Base-by-base conservation (phyloP, 2,113 vertebrate species). In the Oreochromis spilurus region DNA sequence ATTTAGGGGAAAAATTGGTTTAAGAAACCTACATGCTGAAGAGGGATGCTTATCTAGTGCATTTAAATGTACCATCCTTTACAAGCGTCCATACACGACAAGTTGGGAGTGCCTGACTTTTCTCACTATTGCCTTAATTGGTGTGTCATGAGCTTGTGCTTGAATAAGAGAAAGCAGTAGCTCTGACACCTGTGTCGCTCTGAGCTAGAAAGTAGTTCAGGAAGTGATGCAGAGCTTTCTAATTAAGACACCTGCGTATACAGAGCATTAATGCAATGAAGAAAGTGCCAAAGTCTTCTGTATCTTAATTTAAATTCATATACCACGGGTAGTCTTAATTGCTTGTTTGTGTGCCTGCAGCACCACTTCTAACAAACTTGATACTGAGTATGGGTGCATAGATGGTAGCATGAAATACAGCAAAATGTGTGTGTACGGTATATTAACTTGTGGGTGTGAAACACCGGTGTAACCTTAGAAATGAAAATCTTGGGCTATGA, bases 1-100 rank as follows among this genome's bases (percentile, higher is more conserved):
- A 29, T 75, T 31, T 19, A 0, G 4, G 16, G 13, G 5, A 0
- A 19, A 43, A 5, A 48, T 3, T 1, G 1, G 2, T 54, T 75
- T 48, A 45, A 17, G 67, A 72, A 72, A 72, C 8, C 8, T 1
- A 70, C 34, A 40, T 43, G 36, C n/a, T 43, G 7, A 24, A 67
- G n/a, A 67, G 7, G 36, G 36, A 67, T 40, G 11, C 60, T 38
- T 38, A 38, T 11, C 62, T 21, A 21, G 10, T 67, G 12, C 65
- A 24, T 24, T 70, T 0, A 70, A 75, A 29, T 7, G 40, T 10
- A 72, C 21, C n/a, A 6, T 45, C 0, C 1, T 72, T 29, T 29
- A 48, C 67, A 10, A 72, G 5, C 21, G 0, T 48, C 14, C 24
- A 16, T 29, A 75, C 4, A 29, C 2, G 4, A 75, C 5, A 29